Conservation (phyloP, 1,140 invertebrate species). For the Ceratosolen solmsi region DNA sequence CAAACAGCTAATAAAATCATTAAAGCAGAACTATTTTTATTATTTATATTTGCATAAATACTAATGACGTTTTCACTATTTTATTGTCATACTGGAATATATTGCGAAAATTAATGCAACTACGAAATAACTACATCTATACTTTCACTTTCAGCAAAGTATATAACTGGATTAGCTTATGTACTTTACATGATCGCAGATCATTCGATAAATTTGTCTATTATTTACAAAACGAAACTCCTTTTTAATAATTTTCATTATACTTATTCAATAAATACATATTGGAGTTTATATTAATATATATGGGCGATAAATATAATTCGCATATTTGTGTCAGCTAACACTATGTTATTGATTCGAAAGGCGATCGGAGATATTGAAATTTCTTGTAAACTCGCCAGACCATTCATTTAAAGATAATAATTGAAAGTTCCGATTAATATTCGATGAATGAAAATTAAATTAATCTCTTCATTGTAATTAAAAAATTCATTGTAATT, state of each 20-base stretch:
- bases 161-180: neutral
- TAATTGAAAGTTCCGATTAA: too few relatives aligned
- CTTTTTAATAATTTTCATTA: neutral
- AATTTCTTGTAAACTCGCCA: too few relatives aligned
- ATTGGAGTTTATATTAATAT: too few relatives aligned
- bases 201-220: neutral
- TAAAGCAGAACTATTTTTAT: neutral
- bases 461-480: too few relatives aligned
- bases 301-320: neutral
- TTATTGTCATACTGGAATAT: neutral
- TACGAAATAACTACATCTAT: neutral
- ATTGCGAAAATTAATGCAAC: neutral
- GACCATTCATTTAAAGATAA: too few relatives aligned
- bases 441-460: too few relatives aligned
- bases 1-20: too few relatives aligned
- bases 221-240: neutral
- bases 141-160: neutral
- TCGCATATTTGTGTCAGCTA: neutral
- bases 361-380: too few relatives aligned
- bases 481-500: too few relatives aligned
- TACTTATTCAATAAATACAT: too few relatives aligned
- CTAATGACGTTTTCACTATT: neutral
- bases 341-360: too few relatives aligned
- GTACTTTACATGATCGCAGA: neutral
- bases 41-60: neutral